Evolutionary conservation across 2,797 vertebrate genomes (phyloP).

Genomic region (Eleutherodactylus coqui): DNA sequence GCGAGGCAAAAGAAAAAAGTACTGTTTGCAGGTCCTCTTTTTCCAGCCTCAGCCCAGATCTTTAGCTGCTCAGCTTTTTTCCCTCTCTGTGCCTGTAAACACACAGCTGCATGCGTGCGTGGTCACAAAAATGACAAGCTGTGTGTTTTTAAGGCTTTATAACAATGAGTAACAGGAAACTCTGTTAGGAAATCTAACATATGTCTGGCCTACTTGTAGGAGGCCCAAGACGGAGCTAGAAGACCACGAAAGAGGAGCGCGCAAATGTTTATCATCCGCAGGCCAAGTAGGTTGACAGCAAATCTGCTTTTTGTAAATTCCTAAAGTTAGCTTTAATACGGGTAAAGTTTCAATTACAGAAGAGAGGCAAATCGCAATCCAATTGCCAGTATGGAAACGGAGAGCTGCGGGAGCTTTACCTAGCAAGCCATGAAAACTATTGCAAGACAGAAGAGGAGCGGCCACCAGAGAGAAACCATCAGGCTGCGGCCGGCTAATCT

Average conservation of each 20-base stretch:
- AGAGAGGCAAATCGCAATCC: background rate
- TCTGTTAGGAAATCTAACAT: slow-evolving; percentile 2
- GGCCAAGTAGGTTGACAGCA: slow-evolving; percentile 46
- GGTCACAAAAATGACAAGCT: slow-evolving; percentile 48
- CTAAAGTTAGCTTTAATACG: slow-evolving; percentile 11
- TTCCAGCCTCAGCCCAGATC: background rate
- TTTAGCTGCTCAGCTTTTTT: background rate
- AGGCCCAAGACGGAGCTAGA: slow-evolving; percentile 7
- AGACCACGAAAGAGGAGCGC: background rate
- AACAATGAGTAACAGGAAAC: slow-evolving; percentile 50
- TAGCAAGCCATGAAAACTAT: background rate
- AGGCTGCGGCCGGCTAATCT: background rate
- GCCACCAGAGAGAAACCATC: background rate
- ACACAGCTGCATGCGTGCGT: slow-evolving; percentile 66
- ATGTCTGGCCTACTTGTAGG: slow-evolving; percentile 54
- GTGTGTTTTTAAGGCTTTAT: slow-evolving; percentile 52
- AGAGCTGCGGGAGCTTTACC: background rate
- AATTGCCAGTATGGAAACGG: background rate
- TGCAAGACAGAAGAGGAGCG: background rate
- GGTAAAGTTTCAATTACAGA: background rate
- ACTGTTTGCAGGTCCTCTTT: slow-evolving; percentile 19
- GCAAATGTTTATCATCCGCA: slow-evolving; percentile 15
- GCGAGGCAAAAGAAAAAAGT: slow-evolving; percentile 3
- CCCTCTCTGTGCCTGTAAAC: slow-evolving; percentile 59
- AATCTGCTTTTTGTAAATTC: slow-evolving; percentile 24